Evolutionary conservation across 2,113 vertebrate species (phyloP).

Genomic region (Microtus ochrogaster): DNA sequence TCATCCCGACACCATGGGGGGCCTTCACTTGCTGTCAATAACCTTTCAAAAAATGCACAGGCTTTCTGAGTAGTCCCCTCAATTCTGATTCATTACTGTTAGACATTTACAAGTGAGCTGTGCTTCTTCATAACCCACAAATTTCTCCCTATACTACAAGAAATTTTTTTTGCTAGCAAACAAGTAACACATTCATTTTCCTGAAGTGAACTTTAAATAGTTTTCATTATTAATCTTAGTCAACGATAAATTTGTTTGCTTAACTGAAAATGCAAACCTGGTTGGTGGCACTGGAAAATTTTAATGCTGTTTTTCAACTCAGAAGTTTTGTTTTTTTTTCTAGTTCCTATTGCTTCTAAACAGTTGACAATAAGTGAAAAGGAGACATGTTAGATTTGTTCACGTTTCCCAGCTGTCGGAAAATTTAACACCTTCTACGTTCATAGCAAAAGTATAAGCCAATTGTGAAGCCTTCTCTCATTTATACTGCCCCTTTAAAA

Average conservation of each 20-base stretch:
- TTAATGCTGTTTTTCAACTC: slow-evolving; percentile 21
- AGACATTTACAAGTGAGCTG: slow-evolving; percentile 4
- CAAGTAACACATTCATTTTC: not conserved
- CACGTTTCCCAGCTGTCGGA: slow-evolving; percentile 19
- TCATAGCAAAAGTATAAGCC: not conserved
- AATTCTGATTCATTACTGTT: slow-evolving; percentile 18
- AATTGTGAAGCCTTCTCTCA: not conserved
- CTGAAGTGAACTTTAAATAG: slow-evolving; percentile 59
- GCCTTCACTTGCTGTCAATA: not conserved
- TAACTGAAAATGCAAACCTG: slow-evolving; percentile 49
- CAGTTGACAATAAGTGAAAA: slow-evolving; percentile 62
- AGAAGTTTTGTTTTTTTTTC: slow-evolving; percentile 60
- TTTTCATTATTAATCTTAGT: slow-evolving; percentile 64
- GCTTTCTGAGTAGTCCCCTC: not conserved
- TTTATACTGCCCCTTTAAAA: not conserved
- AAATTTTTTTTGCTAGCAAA: slow-evolving; percentile 39
- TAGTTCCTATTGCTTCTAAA: slow-evolving; percentile 68
- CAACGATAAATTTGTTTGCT: slow-evolving; percentile 66
- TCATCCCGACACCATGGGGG: not conserved
- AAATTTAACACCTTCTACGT: slow-evolving; percentile 29
- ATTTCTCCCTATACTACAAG: not conserved
- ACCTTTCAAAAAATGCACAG: not conserved
- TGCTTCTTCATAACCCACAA: not conserved
- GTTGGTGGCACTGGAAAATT: slow-evolving; percentile 42
- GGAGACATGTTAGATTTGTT: slow-evolving; percentile 61